A percentile compares a stretch with the other conserved stretches of the same genome.
These are phyloP conservation scores for Drosophila persimilis DNA, from an alignment of 1,140 invertebrate species.

Conservation along the genomic window DNA sequence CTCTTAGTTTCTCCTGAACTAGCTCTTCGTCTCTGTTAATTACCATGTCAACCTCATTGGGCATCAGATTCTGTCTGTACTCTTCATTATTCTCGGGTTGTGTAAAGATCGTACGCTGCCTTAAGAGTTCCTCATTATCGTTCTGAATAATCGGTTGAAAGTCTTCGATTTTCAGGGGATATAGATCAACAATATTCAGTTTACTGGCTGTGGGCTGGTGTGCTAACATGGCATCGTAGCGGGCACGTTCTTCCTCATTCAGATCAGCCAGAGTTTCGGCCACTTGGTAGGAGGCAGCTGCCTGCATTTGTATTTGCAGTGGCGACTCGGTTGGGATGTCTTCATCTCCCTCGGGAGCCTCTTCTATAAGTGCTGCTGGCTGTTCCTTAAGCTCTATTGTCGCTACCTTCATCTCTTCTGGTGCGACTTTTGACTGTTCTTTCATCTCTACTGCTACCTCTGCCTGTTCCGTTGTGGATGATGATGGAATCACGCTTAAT, in stretches of 20 bases:
- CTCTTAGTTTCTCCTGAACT: conserved; percentile 3
- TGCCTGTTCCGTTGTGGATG: conserved; percentile 14
- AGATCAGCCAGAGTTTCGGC: conserved; percentile 70
- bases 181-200: conserved; percentile 76
- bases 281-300: conserved; percentile 68
- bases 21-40: conserved; percentile 6
- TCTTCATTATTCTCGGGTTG: conserved; percentile 59
- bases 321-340: conserved; percentile 18
- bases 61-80: conserved; percentile 75
- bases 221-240: conserved; percentile 60
- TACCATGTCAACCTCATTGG: conserved; percentile 70
- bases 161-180: conserved; percentile 77
- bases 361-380: neutral
- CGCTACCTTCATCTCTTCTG: conserved; percentile 1
- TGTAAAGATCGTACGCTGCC: conserved; percentile 56
- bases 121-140: conserved; percentile 59
- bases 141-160: conserved; percentile 64
- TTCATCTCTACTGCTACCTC: neutral
- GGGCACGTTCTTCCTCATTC: conserved; percentile 59
- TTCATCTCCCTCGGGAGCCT: conserved; percentile 10
- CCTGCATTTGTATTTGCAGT: conserved; percentile 69
- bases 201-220: conserved; percentile 65
- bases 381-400: conserved; percentile 16
- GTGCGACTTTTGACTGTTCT: neutral
- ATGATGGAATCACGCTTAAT: conserved; percentile 35